Evolutionary conservation across 2,888 invertebrate species (phyloP), one percentile per base, ranked within the genome.

Genomic region (Rotaria socialis): DNA sequence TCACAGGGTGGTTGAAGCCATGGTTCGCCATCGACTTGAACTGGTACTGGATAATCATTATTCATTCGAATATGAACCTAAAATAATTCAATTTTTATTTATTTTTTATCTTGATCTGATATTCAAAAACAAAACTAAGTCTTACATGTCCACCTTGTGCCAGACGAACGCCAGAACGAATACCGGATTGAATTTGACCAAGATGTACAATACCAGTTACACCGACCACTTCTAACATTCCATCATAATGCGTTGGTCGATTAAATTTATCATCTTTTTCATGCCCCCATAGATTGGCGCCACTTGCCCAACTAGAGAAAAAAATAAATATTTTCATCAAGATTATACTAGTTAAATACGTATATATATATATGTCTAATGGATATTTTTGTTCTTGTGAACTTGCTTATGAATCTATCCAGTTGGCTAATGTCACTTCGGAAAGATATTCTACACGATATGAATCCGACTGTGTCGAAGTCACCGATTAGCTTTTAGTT

Each of bases 181-280:
- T 93, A 85, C 99, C 98, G 86, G 97, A 96, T 92, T 98, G 97
- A 89, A 99, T 99, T 93, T 98, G 97, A 8, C 98, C 99, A 90
- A 99, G 94, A 92, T 99, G 98, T 86, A 98, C 96, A 85, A 99
- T 97, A 87, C 99, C 99, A 58, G 97, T 96, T 85, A 99, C 97
- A 86, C 99, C 99, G 85, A 99, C 98, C 88, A 99, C 96, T 93
- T 99, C 99, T 91, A 99, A 92, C 94, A 97, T 95, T 88, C 99
- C 99, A 92, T 99, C 99, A 94, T 97, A 98, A 92, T 99, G 99
- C 92, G 97, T 99, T 87, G 99, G 99, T 91, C 96, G 96, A 90
- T 94, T 94, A 93, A 99, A 99, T 91, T 96, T 95, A 93, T 97
- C 97, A 92, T 99, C 99, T 92, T 96, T 96, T 92, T 98, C 97